Evolutionary conservation across 2,888 invertebrate species (phyloP), one percentile per base, ranked within the genome.

Genomic region (Sinotaia quadrata): DNA sequence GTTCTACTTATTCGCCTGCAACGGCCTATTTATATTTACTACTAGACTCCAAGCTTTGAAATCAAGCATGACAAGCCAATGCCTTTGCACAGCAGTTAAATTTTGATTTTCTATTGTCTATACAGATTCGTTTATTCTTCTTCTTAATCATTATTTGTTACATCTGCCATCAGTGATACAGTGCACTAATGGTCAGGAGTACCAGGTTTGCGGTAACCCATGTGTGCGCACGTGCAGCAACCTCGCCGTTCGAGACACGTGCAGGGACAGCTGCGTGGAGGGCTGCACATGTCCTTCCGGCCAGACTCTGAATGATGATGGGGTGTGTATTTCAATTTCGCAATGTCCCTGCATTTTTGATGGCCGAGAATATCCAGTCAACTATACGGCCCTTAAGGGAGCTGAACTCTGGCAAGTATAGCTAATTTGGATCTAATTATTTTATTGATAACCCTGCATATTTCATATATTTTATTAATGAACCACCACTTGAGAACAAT

Each of bases 271-370:
- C 82, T 96, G 96, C 83, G 94, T 95, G 0, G 96, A 96, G 86
- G 96, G 96, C 0, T 97, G 97, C 87, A 94, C 94, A 67, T 97
- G 97, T 84, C 94, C 94, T 0, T 90, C 91, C 21, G 95, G 95
- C 58, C 91, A 93, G 89, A 91, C 93, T 0, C 86, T 96, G 49
- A 92, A 94, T 81, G 92, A 92, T 2, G 91, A 91, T 56, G 81
- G 79, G n/a, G 72, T 80, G 62, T 85, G 85, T 75, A 75, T 84
- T 8, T 68, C 73, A 7, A 77, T 78, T 15, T 66, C 68, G 7
- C 66, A 82, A 21, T 85, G 85, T 70, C 81, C 82, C 4, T 85
- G 85, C 69, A 71, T 74, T 5, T 84, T 84, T 63, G 75, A 77
- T 51, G 78, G 76, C 4, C 70, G 93, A 74, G 91, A 92, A 78